phyloP scores from a whole-genome alignment of 2,888 invertebrate species.

The Diaphora mendica region DNA sequence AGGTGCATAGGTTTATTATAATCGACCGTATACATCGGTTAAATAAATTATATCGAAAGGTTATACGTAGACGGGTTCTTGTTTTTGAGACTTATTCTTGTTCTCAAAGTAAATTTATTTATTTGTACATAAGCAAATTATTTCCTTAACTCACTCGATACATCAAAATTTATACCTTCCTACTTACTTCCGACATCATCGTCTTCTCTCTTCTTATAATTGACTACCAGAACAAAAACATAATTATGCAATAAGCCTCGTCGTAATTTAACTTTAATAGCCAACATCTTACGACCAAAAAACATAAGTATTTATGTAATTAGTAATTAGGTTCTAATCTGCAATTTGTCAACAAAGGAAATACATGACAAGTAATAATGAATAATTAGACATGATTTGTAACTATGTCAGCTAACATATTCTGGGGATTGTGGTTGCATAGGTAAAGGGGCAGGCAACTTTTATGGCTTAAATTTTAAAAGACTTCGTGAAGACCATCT shows the following conservation, averaged over 20 bases:
- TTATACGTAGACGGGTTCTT: too few relatives aligned
- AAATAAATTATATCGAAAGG: too few relatives aligned
- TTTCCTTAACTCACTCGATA: not conserved
- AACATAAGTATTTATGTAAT: not conserved
- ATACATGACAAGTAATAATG: constrained; percentile 7
- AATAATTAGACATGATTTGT: constrained; percentile 2
- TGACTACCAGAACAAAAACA: not conserved
- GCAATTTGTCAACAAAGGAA: not conserved
- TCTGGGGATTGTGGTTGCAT: not conserved
- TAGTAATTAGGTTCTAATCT: not conserved
- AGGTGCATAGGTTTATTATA: too few relatives aligned
- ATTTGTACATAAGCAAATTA: too few relatives aligned
- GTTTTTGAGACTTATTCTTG: too few relatives aligned
- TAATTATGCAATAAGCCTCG: not conserved
- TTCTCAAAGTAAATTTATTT: too few relatives aligned
- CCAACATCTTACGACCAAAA: not conserved
- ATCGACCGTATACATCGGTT: too few relatives aligned
- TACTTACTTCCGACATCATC: not conserved
- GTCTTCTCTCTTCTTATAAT: not conserved
- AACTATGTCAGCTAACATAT: not conserved
- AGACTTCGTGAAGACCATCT: not conserved
- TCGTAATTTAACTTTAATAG: not conserved
- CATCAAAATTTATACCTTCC: not conserved
- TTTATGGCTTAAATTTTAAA: not conserved
- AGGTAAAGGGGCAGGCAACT: not conserved